Evolutionary conservation across 2,113 vertebrate species (phyloP).

Genomic region (Accipiter virgatus): DNA sequence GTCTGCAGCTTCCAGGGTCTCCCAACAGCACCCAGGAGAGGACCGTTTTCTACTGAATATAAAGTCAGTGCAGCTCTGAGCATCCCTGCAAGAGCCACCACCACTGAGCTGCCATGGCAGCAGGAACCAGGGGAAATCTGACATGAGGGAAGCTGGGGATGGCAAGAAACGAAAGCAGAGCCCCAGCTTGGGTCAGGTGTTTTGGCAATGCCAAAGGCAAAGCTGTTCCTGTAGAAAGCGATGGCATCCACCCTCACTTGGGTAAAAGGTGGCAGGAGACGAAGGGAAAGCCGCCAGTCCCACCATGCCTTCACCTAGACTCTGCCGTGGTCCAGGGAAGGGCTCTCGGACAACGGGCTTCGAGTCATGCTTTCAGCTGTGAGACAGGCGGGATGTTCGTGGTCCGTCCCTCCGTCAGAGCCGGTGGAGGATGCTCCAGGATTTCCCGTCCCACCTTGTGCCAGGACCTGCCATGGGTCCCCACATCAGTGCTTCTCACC

Average conservation of each 20-base stretch:
- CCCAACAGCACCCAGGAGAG: not conserved
- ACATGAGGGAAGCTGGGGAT: not conserved
- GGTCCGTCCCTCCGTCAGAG: accelerated
- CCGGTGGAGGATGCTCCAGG: not conserved
- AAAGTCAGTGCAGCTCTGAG: not conserved
- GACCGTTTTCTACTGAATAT: not conserved
- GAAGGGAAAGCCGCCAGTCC: not conserved
- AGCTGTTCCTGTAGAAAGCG: not conserved
- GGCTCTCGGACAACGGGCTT: not conserved
- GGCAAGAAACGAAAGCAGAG: not conserved
- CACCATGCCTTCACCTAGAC: not conserved
- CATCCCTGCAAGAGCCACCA: not conserved
- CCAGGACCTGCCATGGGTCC: not conserved
- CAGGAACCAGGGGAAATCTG: not conserved
- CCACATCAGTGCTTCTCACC: not conserved
- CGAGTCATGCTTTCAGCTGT: accelerated
- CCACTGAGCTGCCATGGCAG: not conserved
- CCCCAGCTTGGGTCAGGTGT: not conserved
- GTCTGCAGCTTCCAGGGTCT: not conserved
- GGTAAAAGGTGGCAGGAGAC: accelerated
- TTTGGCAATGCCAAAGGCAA: not conserved
- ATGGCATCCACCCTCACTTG: not conserved
- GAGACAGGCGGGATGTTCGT: not conserved
- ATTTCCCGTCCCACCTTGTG: not conserved
- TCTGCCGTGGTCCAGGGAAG: not conserved